Base-by-base conservation (phyloP, 2,888 invertebrate genomes). In the Helicoverpa assulta region DNA sequence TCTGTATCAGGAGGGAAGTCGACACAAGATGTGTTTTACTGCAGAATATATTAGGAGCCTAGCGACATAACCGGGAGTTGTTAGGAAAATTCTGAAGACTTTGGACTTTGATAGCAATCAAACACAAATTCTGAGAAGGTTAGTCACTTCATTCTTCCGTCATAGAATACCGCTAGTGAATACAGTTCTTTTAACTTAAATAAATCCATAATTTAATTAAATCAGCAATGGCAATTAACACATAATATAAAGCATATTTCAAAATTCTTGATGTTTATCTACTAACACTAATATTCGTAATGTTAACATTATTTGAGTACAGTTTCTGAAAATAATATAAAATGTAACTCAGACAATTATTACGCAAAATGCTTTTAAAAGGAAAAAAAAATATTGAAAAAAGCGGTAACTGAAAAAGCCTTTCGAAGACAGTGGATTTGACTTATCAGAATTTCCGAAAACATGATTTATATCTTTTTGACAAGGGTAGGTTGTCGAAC, bases 171-270 rank as follows among this genome's bases (percentile, higher is more conserved):
- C 43, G 43, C 43, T 43, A 43, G 5, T 16, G 0, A 16, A 5
- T 43, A 43, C 43, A 43, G 43, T 43, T 43, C 10, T 2, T 50
- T 60, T 14, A 70, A 71, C 61, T 59, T 18, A 52, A 29, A 47
- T 33, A 43, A 74, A 62, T 63, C 58, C 16, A 16, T 1, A 5
- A 58, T 65, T 57, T 72, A 47, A 70, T 71, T 64, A 67, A 76
- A 33, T 68, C 73, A 67, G 63, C 59, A 61, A 70, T 69, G 56
- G 53, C 63, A 67, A 81, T 78, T 71, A 78, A 60, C 64, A 57
- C 75, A 78, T 80, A 65, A 59, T 55, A 71, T 62, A 19, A 18
- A 59, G 51, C 43, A 60, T 4, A 56, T 56, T 43, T 72, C 40
- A 43, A 47, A 54, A 68, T 68, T 63, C 70, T 37, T 19, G 80